A percentile compares a stretch with the other conserved stretches of the same genome.
Evolutionary conservation across 2,113 vertebrate genomes (phyloP).

Genomic region (Mormyrus lacerda): DNA sequence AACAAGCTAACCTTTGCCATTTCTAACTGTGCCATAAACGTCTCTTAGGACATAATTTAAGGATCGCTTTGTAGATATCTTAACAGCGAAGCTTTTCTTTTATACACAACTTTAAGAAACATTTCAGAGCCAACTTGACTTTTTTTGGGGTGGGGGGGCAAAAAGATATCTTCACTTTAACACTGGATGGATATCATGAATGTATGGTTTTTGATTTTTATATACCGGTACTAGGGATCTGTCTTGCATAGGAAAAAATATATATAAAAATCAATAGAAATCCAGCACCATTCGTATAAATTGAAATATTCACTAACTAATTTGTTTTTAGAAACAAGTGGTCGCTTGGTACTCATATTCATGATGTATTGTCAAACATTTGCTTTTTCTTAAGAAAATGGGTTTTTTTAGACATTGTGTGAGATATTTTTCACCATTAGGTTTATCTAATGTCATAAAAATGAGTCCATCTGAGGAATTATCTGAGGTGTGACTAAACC

Average conservation of each 20-base stretch:
- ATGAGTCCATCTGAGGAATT: not conserved
- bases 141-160: not conserved
- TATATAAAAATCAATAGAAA: not conserved
- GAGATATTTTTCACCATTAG: not conserved
- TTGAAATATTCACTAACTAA: not conserved
- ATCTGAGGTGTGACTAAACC: not conserved
- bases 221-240: not conserved
- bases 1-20: not conserved
- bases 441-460: not conserved
- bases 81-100: not conserved
- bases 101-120: not conserved
- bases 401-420: not conserved
- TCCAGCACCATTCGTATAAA: not conserved
- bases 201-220: not conserved
- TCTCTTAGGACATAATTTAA: not conserved
- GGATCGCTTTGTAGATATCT: not conserved
- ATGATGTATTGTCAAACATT: not conserved
- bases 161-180: not conserved
- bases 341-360: not conserved
- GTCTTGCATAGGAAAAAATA: not conserved
- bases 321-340: not conserved
- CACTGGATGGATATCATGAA: not conserved
- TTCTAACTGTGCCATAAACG: not conserved
- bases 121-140: not conserved
- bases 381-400: not conserved